Base-by-base conservation (phyloP, 2,113 vertebrate genomes). In the Prunella himalayana region DNA sequence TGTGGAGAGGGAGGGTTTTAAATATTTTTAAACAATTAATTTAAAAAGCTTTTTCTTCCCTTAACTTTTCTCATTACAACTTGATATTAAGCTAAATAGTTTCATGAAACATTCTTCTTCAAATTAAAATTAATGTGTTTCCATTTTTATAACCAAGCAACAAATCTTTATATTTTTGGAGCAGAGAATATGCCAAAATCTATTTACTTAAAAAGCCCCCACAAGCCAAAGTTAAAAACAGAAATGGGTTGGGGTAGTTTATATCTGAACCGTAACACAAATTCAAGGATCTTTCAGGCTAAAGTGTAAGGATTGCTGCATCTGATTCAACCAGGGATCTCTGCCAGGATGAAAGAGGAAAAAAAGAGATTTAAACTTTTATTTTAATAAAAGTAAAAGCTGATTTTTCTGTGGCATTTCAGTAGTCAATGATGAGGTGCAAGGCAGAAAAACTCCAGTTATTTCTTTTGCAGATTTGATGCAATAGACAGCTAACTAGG, bases 1-100 rank as follows among this genome's bases (percentile, higher is more conserved):
- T 92, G 89, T 82, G 39, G 91, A 95, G 70, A 82, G 66, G 44
- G 31, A 93, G 24, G 44, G 7, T 86, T 92, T 94, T 24, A 91
- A 96, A 83, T 95, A 82, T 86, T 95, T 93, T 86, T 56, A 86
- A 97, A 61, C 41, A 75, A 73, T 60, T 88, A 2, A 63, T 81
- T 95, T 60, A 13, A 88, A 90, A 80, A 92, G 31, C 8, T 78
- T 95, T 80, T 86, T 51, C 57, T 91, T 66, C 47, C 22, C 37
- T 82, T 49, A 76, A 63, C 33, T 83, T 88, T 88, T 81, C 86
- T 91, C 47, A 96, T 95, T 93, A 86, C 76, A 83, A 75, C 22
- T 79, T 92, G 49, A 86, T 88, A 93, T 71, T 84, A 88, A 86
- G 25, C 68, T 88, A 88, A 83, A 88, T 75, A 92, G 49, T 78